Percentiles rank a stretch among this genome's conserved stretches.
phyloP scores from a whole-genome alignment of 2,797 vertebrate genomes.

The Lagodon rhomboides region DNA sequence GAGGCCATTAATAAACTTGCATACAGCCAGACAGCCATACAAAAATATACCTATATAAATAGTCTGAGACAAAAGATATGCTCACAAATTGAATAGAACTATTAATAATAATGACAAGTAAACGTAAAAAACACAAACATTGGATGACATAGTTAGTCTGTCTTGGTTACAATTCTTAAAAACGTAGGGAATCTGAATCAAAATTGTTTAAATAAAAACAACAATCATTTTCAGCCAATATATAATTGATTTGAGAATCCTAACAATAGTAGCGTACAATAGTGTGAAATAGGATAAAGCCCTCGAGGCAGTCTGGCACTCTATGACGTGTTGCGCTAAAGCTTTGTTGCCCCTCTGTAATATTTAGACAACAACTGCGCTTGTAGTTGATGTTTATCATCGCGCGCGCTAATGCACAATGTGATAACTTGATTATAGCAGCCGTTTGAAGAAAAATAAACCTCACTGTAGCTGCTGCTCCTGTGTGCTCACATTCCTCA shows the following conservation, averaged over 20 bases:
- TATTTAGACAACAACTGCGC: slow-evolving; percentile 12
- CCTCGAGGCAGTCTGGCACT: not conserved
- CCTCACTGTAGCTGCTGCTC: slow-evolving; percentile 12
- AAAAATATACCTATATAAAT: too few species aligned
- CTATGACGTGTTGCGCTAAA: not conserved
- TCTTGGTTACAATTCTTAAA: not conserved
- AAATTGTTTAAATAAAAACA: too few species aligned
- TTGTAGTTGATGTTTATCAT: slow-evolving; percentile 40
- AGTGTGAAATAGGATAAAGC: not conserved
- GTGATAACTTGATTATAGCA: slow-evolving; percentile 57
- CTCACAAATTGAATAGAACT: too few species aligned
- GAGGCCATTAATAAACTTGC: too few species aligned
- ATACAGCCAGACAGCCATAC: too few species aligned
- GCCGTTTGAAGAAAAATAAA: slow-evolving; percentile 9
- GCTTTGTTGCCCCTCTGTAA: not conserved
- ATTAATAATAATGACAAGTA: too few species aligned
- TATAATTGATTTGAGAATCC: not conserved
- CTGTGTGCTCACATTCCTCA: slow-evolving; percentile 73
- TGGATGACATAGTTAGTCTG: too few species aligned
- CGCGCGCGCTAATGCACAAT: slow-evolving; percentile 19
- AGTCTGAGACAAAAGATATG: too few species aligned
- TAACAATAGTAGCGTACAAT: not conserved
- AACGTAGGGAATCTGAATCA: not conserved
- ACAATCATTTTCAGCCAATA: not conserved
- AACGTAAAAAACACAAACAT: too few species aligned